Base-by-base conservation (phyloP, 2,113 vertebrate genomes). In the Labeo catla region DNA sequence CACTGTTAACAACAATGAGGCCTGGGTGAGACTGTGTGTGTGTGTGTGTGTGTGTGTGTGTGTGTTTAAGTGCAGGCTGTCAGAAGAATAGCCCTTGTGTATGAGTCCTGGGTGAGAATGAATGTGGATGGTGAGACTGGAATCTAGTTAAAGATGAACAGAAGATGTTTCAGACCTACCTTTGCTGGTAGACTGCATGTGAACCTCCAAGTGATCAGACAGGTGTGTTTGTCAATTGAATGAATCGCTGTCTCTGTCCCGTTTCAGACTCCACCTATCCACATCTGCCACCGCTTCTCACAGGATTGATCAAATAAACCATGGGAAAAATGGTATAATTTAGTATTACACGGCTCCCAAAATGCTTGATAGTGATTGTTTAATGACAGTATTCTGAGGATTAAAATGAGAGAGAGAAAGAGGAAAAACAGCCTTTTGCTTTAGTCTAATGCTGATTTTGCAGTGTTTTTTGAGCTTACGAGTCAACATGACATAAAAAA, bases 1-100 rank as follows among this genome's bases (percentile, higher is more conserved):
- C 61, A 49, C 43, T 81, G 79, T 81, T 81, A 47, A 34, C 79
- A 81, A 66, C 79, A 81, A 50, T 66, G 79, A 81, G 61, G 61
- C 21, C 45, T 81, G 43, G 39, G 57, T 61, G 77, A 63, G 39
- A 61, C 54, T n/a, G 19, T 57, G 50, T 54, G 50, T 57, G 36
- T 73, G 39, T 12, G 72, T 70, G 36, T 73, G 39, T 12, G 72
- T 70, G 74, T n/a, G 19, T 57, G 50, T 54, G 50, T 57, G 36
- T 73, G 39, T 12, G 72, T 70, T 72, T 72, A 72, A 72, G 28
- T 16, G 68, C 2, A 8, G n/a, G 2, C 2, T 50, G 61, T 66
- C 45, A 34, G 45, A 68, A 81, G 79, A 81, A 81, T 68, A 50
- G 61, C 16, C 12, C 43, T 49, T 66, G 61, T 81, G 79, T 80